A percentile compares a stretch with the other conserved stretches of the same genome.
Evolutionary conservation across 2,797 vertebrate genomes (phyloP).

Genomic region (Acipenser oxyrinchus): DNA sequence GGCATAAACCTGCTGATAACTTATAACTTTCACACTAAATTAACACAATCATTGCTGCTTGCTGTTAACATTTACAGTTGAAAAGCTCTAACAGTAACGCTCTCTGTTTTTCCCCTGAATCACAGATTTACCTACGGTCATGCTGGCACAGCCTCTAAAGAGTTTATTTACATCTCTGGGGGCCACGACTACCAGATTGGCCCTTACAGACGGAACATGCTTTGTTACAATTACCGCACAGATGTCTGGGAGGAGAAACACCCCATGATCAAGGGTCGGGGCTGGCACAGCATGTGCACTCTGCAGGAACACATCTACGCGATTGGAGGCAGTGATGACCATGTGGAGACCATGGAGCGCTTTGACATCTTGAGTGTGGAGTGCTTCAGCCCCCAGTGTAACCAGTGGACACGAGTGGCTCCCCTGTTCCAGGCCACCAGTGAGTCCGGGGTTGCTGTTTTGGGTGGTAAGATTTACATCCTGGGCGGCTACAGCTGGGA

Average conservation of each 20-base stretch:
- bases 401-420: constrained; percentile 79
- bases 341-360: constrained; percentile 78
- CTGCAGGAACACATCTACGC: constrained; percentile 76
- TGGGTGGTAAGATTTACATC: constrained; percentile 77
- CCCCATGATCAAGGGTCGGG: constrained; percentile 76
- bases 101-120: constrained; percentile 10
- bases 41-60: constrained; percentile 25
- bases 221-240: constrained; percentile 70
- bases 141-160: constrained; percentile 77
- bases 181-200: constrained; percentile 91
- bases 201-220: constrained; percentile 79
- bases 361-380: constrained; percentile 86
- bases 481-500: constrained; percentile 96
- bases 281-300: constrained; percentile 95
- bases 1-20: neutral
- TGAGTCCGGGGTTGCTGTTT: constrained; percentile 78
- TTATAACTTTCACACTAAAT: constrained; percentile 11
- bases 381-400: constrained; percentile 72
- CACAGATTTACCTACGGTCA: constrained; percentile 85
- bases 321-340: constrained; percentile 84
- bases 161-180: constrained; percentile 82
- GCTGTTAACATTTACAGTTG: constrained; percentile 10
- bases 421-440: constrained; percentile 80
- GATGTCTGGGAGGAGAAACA: constrained; percentile 74
- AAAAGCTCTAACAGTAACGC: neutral